These are phyloP conservation scores for Petromus typicus DNA, from an alignment of 2,113 vertebrate species.

Conservation along the genomic window DNA sequence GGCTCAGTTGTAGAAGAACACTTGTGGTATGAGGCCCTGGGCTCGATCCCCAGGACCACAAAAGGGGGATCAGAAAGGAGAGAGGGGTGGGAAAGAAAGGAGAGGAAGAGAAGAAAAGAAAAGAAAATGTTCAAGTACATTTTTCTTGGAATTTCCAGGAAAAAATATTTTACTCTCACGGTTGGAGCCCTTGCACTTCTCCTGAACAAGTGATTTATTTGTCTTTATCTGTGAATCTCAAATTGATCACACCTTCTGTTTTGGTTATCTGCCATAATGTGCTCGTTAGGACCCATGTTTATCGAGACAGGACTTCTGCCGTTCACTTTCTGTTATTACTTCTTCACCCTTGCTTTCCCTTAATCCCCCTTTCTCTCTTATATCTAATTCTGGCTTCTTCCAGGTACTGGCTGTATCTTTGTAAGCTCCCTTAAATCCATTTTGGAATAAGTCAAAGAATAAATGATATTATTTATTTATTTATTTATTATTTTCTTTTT, in stretches of 20 bases:
- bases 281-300: slow-evolving; percentile 25
- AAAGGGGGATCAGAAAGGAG: not conserved
- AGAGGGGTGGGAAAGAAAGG: rapidly evolving
- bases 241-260: not conserved
- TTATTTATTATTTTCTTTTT: not conserved
- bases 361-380: slow-evolving; percentile 1
- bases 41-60: not conserved
- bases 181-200: not conserved
- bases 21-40: not conserved
- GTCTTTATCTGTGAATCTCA: slow-evolving; percentile 57
- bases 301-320: slow-evolving; percentile 1
- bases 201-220: slow-evolving; percentile 48
- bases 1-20: not conserved
- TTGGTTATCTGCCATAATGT: slow-evolving; percentile 26
- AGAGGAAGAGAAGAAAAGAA: not conserved
- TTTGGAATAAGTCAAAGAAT: slow-evolving; percentile 51
- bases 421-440: slow-evolving; percentile 57
- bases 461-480: not conserved
- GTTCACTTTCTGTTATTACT: not conserved
- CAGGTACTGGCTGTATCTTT: slow-evolving; percentile 34
- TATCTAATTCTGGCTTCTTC: slow-evolving; percentile 55
- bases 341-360: slow-evolving; percentile 29
- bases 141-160: not conserved
- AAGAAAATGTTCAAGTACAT: not conserved
- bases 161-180: slow-evolving; percentile 24